phyloP scores from a whole-genome alignment of 2,797 vertebrate species.

The Buphagus erythrorhynchus region DNA sequence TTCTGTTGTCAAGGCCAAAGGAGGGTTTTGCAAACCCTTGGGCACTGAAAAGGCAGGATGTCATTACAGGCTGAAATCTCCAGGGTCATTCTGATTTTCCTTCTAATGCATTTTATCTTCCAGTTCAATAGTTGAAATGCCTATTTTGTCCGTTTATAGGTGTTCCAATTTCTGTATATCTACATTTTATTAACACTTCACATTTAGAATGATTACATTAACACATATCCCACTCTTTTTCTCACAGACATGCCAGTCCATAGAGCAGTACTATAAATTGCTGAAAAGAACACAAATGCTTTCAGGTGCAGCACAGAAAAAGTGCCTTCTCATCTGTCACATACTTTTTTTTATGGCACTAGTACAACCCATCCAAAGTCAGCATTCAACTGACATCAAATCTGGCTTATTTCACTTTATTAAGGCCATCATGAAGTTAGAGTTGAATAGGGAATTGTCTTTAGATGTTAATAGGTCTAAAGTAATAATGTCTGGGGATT shows the following conservation, averaged over 20 bases:
- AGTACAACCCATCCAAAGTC: neutral
- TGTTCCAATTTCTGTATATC: constrained; percentile 16
- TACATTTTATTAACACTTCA: constrained; percentile 58
- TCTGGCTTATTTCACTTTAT: neutral
- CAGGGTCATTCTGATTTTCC: neutral
- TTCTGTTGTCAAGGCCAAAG: neutral
- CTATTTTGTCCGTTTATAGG: constrained; percentile 5
- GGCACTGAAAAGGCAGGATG: constrained; percentile 18
- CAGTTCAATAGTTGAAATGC: constrained; percentile 14
- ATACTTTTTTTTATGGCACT: neutral
- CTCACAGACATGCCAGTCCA: constrained; percentile 2
- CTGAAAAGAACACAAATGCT: constrained; percentile 2
- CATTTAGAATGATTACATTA: constrained; percentile 58
- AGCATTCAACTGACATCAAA: neutral
- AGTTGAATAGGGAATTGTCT: neutral
- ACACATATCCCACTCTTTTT: constrained; percentile 18
- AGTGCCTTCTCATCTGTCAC: neutral
- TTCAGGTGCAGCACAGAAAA: constrained; percentile 24
- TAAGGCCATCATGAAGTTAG: neutral
- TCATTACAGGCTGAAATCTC: constrained; percentile 17
- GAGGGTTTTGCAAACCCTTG: neutral
- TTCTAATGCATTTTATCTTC: constrained; percentile 20
- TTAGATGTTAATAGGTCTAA: neutral
- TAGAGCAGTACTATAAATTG: neutral
- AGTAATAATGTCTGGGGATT: neutral